Evolutionary conservation across 2,797 vertebrate species (phyloP).

Genomic region (Streptopelia turtur): DNA sequence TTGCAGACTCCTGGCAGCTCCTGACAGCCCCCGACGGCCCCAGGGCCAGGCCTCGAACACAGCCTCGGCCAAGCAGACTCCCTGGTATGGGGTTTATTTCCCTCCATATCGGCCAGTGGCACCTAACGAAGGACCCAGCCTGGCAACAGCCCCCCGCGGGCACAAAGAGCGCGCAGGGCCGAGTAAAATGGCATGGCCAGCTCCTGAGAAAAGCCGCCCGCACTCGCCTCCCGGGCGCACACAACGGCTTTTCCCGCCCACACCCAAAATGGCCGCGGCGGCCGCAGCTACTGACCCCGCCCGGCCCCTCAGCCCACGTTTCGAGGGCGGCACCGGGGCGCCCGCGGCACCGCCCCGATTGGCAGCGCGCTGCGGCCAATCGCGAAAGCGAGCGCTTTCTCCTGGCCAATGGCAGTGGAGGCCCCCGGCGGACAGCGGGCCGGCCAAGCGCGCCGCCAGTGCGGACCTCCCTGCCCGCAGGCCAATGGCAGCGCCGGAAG

Average conservation of each 20-base stretch:
- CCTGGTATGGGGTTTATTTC: rapidly evolving
- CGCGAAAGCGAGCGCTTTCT: not conserved
- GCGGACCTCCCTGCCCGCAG: not conserved
- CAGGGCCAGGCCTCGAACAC: not conserved
- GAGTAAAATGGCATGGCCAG: rapidly evolving
- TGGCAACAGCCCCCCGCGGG: not conserved
- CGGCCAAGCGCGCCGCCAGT: not conserved
- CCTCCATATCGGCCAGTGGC: rapidly evolving
- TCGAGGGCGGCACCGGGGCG: not conserved
- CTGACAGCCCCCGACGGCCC: rapidly evolving
- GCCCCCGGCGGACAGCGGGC: not conserved
- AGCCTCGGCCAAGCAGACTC: rapidly evolving
- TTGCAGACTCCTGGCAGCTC: rapidly evolving
- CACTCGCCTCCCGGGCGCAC: not conserved
- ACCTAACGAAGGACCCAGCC: not conserved
- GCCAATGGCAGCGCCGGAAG: not conserved
- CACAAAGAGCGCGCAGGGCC: rapidly evolving
- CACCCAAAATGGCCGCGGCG: not conserved
- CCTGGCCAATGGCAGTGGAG: constrained; percentile 10
- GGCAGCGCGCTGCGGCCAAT: constrained; percentile 37
- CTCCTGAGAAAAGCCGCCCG: rapidly evolving
- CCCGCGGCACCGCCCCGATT: not conserved
- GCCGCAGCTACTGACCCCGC: not conserved
- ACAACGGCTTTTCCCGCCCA: not conserved
- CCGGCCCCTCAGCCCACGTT: not conserved